Conservation (phyloP, 2,113 vertebrate genomes). For the Hemiscyllium ocellatum region DNA sequence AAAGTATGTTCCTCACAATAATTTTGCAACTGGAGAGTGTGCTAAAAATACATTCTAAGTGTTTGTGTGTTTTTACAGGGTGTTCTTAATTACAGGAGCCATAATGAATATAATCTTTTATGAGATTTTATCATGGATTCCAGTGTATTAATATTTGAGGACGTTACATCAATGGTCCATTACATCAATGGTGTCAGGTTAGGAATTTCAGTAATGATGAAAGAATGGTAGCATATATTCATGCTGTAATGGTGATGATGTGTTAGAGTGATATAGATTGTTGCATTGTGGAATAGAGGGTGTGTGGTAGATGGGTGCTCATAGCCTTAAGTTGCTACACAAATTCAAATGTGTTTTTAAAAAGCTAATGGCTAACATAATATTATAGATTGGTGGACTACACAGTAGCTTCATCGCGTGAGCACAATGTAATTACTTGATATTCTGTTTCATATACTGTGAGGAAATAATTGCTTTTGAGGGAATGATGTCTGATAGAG, state of each 20-base stretch:
- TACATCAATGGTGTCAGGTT: neutral
- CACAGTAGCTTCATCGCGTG: neutral
- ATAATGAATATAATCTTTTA: neutral
- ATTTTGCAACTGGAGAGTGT: neutral
- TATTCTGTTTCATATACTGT: conserved; percentile 3
- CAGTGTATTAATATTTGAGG: neutral
- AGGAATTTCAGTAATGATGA: neutral
- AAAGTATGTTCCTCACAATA: neutral
- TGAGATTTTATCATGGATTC: neutral
- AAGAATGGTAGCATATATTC: neutral
- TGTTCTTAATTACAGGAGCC: conserved; percentile 11
- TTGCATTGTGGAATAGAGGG: neutral
- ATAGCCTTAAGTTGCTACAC: neutral
- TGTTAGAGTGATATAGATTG: neutral
- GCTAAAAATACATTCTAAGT: conserved; percentile 3
- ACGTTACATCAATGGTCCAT: neutral
- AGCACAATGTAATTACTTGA: neutral
- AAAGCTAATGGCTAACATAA: neutral
- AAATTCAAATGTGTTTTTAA: conserved; percentile 11
- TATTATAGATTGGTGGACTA: neutral
- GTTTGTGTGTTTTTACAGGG: neutral
- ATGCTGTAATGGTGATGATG: neutral
- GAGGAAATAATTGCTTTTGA: neutral
- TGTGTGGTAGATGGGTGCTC: neutral
- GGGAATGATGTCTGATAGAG: neutral